Base-by-base conservation (phyloP, 2,888 invertebrate genomes). In the Acrocyrtus sp. region DNA sequence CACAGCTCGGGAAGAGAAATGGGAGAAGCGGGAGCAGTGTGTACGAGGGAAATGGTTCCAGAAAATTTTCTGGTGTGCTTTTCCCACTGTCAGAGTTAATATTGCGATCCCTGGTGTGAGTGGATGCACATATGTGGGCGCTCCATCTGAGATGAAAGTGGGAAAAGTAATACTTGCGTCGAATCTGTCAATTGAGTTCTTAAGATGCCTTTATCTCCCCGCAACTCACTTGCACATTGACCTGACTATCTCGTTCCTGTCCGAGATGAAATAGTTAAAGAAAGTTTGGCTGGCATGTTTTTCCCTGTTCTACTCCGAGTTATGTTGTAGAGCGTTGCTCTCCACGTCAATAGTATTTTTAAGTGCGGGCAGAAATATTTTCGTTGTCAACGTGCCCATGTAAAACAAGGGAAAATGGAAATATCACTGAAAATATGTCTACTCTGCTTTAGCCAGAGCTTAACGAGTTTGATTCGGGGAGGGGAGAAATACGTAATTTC, bases 151-250 rank as follows among this genome's bases (percentile, higher is more conserved):
- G n/a, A n/a, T n/a, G n/a, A n/a, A n/a, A n/a, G n/a, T n/a, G 34
- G 12, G 68, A 54, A 61, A 54, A 69, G 61, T 53, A 61, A 61
- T 69, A 60, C 61, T 54, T 69, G 24, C 41, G 41, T 69, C 61
- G 24, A 69, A 69, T 61, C 61, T 69, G 69, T 69, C 69, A 69
- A 69, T 61, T 69, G 69, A 69, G 61, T 61, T 69, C 56, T 61
- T 56, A 61, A 54, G 69, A 43, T 61, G 60, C 57, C 67, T 53
- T 58, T 69, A 61, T 68, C 60, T 68, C 34, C 12, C 34, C 34
- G 12, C 34, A 34, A 34, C 34, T 34, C 34, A 34, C 34, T 34
- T 34, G n/a, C n/a, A 34, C 12, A 34, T 34, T 34, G 34, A 34
- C 34, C 34, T 34, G 34, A 34, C 34, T 34, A 12, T 34, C 34